Evolutionary conservation across 92 coral and sea anemone genomes (phyloP).

Genomic region (Ricordea florida): DNA sequence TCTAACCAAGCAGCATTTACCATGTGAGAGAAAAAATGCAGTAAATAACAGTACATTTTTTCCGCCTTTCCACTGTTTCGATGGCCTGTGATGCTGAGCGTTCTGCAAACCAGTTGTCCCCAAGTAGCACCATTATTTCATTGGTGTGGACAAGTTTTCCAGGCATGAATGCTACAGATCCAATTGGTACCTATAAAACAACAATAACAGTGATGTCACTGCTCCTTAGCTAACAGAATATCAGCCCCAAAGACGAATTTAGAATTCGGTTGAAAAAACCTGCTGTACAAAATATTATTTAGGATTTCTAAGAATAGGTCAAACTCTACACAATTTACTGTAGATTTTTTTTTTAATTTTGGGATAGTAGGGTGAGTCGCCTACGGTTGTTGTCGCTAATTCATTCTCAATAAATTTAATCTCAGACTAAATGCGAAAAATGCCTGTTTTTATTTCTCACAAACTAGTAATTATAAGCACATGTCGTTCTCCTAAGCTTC

Average conservation of each 20-base stretch:
- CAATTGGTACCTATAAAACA: slow-evolving; percentile 82
- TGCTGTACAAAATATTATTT: neutral
- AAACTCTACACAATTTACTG: too few species aligned
- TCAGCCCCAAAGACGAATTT: neutral
- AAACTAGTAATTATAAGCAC: too few species aligned
- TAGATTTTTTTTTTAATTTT: too few species aligned
- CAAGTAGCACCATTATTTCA: slow-evolving; percentile 93
- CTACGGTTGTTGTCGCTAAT: too few species aligned
- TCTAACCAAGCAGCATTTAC: slow-evolving; percentile 2
- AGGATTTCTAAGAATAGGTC: neutral
- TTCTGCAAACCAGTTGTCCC: slow-evolving; percentile 99
- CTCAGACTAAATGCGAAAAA: too few species aligned
- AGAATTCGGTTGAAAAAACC: neutral
- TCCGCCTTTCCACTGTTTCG: slow-evolving; percentile 84
- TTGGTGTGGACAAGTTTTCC: slow-evolving; percentile 97
- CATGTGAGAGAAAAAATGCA: slow-evolving; percentile 30
- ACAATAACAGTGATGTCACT: neutral
- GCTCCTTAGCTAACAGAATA: neutral
- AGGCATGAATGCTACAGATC: slow-evolving; percentile 97
- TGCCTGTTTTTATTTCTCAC: too few species aligned
- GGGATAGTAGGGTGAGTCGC: too few species aligned
- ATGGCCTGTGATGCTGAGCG: slow-evolving; percentile 92
- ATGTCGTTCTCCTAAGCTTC: too few species aligned
- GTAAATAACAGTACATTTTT: slow-evolving; percentile 62
- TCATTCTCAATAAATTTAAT: too few species aligned